Percentiles rank a stretch among this genome's conserved stretches.
Conservation (phyloP, 2,113 vertebrate species). For the Orycteropus afer region DNA sequence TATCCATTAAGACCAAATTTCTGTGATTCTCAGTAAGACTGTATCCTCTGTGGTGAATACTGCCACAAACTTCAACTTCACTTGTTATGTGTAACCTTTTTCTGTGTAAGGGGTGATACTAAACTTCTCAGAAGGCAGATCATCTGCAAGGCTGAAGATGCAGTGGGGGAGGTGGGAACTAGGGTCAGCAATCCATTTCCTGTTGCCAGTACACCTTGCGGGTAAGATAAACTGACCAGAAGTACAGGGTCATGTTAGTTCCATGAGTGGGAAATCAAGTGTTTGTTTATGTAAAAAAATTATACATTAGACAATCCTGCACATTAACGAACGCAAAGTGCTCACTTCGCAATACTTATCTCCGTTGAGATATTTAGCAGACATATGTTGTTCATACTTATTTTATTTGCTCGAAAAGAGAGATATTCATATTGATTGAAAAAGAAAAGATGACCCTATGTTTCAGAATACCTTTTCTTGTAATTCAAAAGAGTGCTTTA, state of each 20-base stretch:
- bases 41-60: not conserved
- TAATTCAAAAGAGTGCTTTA: not conserved
- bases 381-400: not conserved
- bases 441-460: not conserved
- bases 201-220: rapidly evolving
- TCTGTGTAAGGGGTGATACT: not conserved
- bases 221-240: not conserved
- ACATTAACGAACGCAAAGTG: not conserved
- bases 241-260: not conserved
- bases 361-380: not conserved
- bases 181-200: not conserved
- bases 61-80: not conserved
- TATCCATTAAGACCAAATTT: not conserved
- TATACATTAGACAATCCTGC: not conserved
- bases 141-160: not conserved
- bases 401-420: not conserved
- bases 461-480: not conserved
- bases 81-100: not conserved
- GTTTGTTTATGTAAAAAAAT: not conserved
- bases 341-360: not conserved
- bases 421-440: not conserved
- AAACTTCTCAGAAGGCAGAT: not conserved
- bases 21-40: not conserved
- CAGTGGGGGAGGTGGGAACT: no score
- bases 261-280: not conserved